Evolutionary conservation across 2,113 vertebrate species (phyloP).

Genomic region (Ictidomys tridecemlineatus): DNA sequence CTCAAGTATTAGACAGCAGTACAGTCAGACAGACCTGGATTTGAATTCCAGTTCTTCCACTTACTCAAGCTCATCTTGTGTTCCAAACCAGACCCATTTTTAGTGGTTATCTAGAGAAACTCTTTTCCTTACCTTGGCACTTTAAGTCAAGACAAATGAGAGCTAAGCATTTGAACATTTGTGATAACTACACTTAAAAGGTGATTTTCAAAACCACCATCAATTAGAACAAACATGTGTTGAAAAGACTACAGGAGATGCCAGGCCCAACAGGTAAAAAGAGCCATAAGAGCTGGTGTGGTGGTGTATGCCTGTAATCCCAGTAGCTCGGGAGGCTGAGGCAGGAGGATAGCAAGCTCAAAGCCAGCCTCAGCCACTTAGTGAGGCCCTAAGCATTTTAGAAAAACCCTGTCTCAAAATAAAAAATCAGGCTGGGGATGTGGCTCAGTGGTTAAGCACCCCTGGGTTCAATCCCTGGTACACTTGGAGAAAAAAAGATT

Average conservation of each 20-base stretch:
- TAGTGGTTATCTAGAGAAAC: constrained; percentile 8
- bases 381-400: no score
- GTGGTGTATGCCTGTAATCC: no score
- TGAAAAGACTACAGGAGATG: constrained; percentile 13
- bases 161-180: background rate
- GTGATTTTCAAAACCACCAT: constrained; percentile 10
- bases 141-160: background rate
- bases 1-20: background rate
- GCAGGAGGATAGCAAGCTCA: no score
- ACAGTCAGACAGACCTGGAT: background rate
- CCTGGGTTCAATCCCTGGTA: no score
- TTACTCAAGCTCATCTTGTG: background rate
- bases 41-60: background rate
- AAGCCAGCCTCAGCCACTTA: no score
- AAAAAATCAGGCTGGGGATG: no score
- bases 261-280: background rate
- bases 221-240: background rate
- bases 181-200: background rate
- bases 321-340: no score
- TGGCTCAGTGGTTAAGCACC: no score
- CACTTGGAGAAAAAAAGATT: no score
- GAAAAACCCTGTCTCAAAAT: no score
- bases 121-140: background rate
- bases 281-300: background rate
- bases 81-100: constrained; percentile 22